Percentiles rank a stretch among this genome's conserved stretches.
These are phyloP conservation scores for Pristionchus pacificus DNA, from an alignment of 1,140 invertebrate genomes.

Conservation along the genomic window DNA sequence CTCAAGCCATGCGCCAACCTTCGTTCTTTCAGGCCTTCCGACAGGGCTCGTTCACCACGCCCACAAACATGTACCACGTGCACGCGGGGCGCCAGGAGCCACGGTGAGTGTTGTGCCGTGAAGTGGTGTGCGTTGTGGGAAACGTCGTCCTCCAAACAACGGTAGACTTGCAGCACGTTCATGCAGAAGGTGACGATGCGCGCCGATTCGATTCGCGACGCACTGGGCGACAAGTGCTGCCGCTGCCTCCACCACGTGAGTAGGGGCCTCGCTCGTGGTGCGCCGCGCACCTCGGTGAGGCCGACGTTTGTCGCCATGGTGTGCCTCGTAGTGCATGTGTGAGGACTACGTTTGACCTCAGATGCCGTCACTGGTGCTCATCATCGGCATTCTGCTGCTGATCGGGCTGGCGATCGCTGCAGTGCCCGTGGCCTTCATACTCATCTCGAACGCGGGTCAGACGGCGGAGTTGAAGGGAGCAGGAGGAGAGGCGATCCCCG, in stretches of 20 bases:
- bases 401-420: slow-evolving; percentile 4
- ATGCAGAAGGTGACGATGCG: background rate
- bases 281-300: no score
- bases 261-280: background rate
- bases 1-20: background rate
- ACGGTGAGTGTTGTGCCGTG: background rate
- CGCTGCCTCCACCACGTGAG: background rate
- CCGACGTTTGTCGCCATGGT: no score
- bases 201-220: background rate
- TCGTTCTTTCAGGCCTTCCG: background rate
- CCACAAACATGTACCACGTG: background rate
- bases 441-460: slow-evolving; percentile 5
- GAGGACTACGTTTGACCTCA: background rate
- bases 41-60: background rate
- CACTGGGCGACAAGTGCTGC: background rate
- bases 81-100: no score
- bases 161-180: background rate
- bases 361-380: slow-evolving; percentile 10
- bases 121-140: background rate
- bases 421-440: slow-evolving; percentile 6
- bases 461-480: slow-evolving; percentile 9
- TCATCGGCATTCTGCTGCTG: slow-evolving; percentile 5
- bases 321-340: no score
- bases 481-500: background rate
- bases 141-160: no score